Evolutionary conservation across 1,140 invertebrate genomes (phyloP).

Genomic region (Tetramorium alpestre): DNA sequence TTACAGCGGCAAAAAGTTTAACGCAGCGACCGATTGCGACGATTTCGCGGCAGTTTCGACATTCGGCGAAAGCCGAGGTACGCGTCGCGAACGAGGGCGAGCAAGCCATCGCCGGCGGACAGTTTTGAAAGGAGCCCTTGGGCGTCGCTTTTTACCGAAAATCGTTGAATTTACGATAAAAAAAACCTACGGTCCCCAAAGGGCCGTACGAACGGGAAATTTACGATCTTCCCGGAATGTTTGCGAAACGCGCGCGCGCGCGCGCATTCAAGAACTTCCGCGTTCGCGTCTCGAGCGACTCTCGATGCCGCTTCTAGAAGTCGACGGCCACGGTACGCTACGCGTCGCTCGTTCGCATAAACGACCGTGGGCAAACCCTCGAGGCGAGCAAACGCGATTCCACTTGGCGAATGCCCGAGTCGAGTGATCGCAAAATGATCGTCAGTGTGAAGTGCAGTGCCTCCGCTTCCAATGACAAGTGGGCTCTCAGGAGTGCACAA

Average conservation of each 20-base stretch:
- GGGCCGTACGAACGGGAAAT: conserved; percentile 1
- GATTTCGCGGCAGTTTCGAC: conserved; percentile 35
- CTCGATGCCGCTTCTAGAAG: conserved; percentile 12
- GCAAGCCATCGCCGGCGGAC: not conserved
- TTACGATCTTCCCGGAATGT: conserved; percentile 21
- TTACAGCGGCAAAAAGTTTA: conserved; percentile 23
- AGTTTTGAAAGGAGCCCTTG: not conserved
- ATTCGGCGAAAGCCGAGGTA: conserved; percentile 12
- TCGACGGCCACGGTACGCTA: not conserved
- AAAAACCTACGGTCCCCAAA: not conserved
- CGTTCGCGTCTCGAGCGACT: conserved; percentile 21
- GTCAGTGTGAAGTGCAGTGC: not conserved
- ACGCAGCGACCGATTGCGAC: not conserved
- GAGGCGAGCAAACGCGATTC: conserved; percentile 11
- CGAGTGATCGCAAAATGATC: conserved; percentile 13
- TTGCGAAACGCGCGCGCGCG: not conserved
- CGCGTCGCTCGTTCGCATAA: conserved; percentile 32
- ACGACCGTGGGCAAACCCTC: conserved; percentile 11
- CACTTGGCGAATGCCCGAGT: not conserved
- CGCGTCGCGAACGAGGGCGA: conserved; percentile 9
- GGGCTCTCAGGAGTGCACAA: no score
- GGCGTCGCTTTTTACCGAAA: conserved; percentile 24
- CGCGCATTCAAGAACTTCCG: conserved; percentile 10
- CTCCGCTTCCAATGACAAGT: not conserved
- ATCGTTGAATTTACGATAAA: conserved; percentile 14